Evolutionary conservation across 2,113 vertebrate species (phyloP).

Genomic region (Ammodramus savannarum): DNA sequence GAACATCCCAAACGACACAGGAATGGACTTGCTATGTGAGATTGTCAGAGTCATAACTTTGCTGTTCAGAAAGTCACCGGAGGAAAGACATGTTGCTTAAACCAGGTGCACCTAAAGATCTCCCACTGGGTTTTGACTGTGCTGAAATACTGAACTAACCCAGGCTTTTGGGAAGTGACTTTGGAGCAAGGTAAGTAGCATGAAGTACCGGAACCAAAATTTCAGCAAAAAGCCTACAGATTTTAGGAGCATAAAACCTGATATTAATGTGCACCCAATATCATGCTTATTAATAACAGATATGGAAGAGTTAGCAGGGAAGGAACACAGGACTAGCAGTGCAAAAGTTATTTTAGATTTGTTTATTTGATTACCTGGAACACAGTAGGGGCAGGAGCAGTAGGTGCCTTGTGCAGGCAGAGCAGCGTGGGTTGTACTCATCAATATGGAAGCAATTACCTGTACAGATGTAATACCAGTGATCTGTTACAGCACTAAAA

Average conservation of each 20-base stretch:
- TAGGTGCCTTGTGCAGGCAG: background rate
- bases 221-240: background rate
- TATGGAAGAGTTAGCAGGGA: background rate
- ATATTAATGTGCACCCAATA: background rate
- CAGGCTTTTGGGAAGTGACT: background rate
- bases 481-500: background rate
- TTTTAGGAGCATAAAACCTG: background rate
- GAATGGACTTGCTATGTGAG: background rate
- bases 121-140: background rate
- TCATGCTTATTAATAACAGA: background rate
- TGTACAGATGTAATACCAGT: background rate
- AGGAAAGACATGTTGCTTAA: background rate
- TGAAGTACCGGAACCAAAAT: background rate
- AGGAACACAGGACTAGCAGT: background rate
- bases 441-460: background rate
- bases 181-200: background rate
- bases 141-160: background rate
- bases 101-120: background rate
- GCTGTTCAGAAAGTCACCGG: background rate
- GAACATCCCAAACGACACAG: fast-evolving
- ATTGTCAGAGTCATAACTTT: background rate
- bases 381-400: background rate
- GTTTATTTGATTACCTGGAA: background rate
- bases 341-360: background rate
- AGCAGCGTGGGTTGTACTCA: background rate